Conservation (phyloP, 2,888 invertebrate species). For the Scrobipalpa costella region DNA sequence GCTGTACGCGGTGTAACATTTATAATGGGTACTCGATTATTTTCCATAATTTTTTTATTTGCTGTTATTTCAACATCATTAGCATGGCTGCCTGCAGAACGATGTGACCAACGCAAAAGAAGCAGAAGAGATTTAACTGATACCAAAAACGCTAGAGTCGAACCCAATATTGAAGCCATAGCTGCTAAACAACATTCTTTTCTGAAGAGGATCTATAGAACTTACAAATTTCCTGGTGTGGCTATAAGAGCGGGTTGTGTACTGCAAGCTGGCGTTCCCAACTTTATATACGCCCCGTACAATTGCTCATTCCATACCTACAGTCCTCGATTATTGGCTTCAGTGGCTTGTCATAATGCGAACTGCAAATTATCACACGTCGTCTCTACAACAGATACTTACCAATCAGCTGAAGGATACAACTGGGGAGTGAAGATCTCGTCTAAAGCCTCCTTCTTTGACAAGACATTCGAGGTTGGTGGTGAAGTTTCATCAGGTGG, state of each 20-base stretch:
- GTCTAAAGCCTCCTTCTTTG: not conserved
- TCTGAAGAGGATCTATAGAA: not conserved
- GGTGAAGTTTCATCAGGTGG: not conserved
- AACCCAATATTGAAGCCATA: not conserved
- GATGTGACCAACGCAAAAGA: not conserved
- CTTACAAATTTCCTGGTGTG: not conserved
- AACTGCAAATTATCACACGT: not conserved
- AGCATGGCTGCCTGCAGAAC: not conserved
- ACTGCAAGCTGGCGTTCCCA: not conserved
- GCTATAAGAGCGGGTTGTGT: not conserved
- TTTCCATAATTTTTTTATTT: not conserved
- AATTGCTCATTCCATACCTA: not conserved
- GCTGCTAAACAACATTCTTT: not conserved
- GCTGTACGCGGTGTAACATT: not conserved
- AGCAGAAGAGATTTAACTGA: not conserved
- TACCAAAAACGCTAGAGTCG: not conserved
- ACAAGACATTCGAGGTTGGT: not conserved
- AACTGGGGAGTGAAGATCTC: not conserved
- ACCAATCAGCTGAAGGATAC: constrained; percentile 3
- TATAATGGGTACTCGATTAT: too few species aligned
- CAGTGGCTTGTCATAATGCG: not conserved
- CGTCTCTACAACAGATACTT: not conserved
- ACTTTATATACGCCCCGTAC: not conserved
- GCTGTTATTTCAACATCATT: not conserved
- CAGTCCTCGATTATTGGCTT: not conserved